Percentiles rank a stretch among this genome's conserved stretches.
Evolutionary conservation across 2,797 vertebrate genomes (phyloP).

Genomic region (Allobates femoralis): DNA sequence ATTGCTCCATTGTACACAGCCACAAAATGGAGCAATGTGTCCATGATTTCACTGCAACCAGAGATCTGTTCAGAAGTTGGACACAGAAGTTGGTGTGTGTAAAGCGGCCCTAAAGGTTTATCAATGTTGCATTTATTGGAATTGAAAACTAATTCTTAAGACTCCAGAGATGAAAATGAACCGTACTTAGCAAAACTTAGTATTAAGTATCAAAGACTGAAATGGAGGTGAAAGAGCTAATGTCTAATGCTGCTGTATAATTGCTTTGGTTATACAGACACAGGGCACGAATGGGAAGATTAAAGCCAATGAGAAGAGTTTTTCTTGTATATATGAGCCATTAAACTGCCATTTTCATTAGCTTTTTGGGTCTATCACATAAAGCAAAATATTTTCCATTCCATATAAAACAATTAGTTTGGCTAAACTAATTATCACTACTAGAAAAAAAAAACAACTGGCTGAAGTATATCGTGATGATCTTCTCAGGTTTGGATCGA

Average conservation of each 20-base stretch:
- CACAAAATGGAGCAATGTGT: too few relatives aligned
- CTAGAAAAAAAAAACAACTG: not conserved
- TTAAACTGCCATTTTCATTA: constrained; percentile 10
- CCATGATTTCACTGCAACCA: too few relatives aligned
- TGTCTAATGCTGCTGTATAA: constrained; percentile 1
- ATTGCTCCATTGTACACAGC: too few relatives aligned
- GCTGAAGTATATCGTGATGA: not conserved
- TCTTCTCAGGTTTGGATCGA: not conserved
- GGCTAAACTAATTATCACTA: not conserved
- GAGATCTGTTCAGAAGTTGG: too few relatives aligned
- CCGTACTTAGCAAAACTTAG: not conserved
- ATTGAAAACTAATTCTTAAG: not conserved
- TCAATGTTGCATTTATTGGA: not conserved
- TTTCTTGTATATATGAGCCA: constrained; percentile 13
- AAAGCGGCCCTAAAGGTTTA: too few relatives aligned
- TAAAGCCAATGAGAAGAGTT: constrained; percentile 2
- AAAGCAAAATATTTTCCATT: constrained; percentile 5
- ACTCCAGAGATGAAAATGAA: not conserved
- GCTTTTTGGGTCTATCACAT: not conserved
- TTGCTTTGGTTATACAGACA: constrained; percentile 1
- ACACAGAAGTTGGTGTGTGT: too few relatives aligned
- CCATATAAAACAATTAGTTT: not conserved
- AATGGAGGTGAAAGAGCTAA: constrained; percentile 25
- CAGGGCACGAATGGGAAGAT: not conserved
- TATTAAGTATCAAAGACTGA: not conserved